phyloP scores from a whole-genome alignment of 2,113 vertebrate species.

The Oncorhynchus keta region DNA sequence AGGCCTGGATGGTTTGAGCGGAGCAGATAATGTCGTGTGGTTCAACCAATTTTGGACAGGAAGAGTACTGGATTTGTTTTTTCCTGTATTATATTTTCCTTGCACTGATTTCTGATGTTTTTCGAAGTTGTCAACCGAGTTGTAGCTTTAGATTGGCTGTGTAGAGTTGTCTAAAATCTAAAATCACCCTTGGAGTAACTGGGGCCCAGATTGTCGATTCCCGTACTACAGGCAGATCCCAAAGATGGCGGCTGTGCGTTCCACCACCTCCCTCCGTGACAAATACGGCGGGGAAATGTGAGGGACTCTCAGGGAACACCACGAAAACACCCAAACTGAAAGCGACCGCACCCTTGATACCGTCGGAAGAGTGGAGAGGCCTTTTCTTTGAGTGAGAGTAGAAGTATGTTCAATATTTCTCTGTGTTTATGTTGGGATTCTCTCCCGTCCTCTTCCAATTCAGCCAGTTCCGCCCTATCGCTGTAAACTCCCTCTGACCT shows the following conservation, averaged over 20 bases:
- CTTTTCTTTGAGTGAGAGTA: constrained; percentile 12
- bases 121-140: constrained; percentile 52
- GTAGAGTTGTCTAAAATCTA: constrained; percentile 55
- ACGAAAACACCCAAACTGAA: constrained; percentile 42
- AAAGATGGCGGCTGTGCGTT: constrained; percentile 79
- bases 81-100: constrained; percentile 27
- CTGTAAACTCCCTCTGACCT: constrained; percentile 67
- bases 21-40: constrained; percentile 49
- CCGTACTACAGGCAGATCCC: constrained; percentile 51
- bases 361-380: background rate
- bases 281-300: constrained; percentile 54
- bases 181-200: constrained; percentile 67
- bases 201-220: constrained; percentile 18
- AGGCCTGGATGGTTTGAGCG: constrained; percentile 57
- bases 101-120: constrained; percentile 14
- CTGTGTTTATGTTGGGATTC: constrained; percentile 39
- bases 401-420: constrained; percentile 23
- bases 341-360: background rate
- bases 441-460: constrained; percentile 39
- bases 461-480: constrained; percentile 65
- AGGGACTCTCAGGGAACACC: constrained; percentile 56
- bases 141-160: constrained; percentile 9
- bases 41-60: constrained; percentile 49
- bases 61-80: constrained; percentile 13
- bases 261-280: constrained; percentile 67